Base-by-base conservation (phyloP, 2,797 vertebrate species). In the Aselliscus stoliczkanus region DNA sequence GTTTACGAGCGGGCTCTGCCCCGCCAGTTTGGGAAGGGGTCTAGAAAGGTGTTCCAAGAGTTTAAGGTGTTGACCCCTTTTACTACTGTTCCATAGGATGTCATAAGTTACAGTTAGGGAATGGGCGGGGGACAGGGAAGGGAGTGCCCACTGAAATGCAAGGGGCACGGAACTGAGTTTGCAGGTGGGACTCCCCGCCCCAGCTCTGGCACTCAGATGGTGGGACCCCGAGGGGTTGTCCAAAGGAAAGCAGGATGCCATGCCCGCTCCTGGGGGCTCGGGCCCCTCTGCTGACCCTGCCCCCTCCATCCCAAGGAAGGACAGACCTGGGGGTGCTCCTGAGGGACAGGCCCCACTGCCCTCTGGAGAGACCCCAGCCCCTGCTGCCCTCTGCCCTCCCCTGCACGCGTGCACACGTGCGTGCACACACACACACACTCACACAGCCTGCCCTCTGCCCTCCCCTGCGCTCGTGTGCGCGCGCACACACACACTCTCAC, bases 361-460 rank as follows among this genome's bases (percentile, higher is more conserved):
- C 58, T 20, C 11, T 0, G 39, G 39, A 85, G 82, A n/a, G 82
- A 60, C 82, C 72, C 37, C n/a, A 13, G 8, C 29, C 20, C 50
- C 25, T 4, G 18, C 39, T 31, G 47, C 70, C 31, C 5, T 8
- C 23, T 37, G 39, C 52, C n/a, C 73, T 37, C 4, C 2, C 39
- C 11, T 9, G 10, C 12, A 13, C 37, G 2, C 12, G 34, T n/a
- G 20, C 44, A 13, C 7, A 1, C 20, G 1, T 39, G 0, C 27
- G 0, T 34, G 13, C 2, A 7, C 56, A 9, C 34, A 17, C 13
- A 3, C 25, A 1, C 25, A 2, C 25, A 0, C 25, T 7, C 27
- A 14, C 21, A 42, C 42, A 42, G n/a, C n/a, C n/a, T n/a, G n/a
- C n/a, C n/a, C n/a, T n/a, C n/a, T n/a, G n/a, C n/a, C n/a, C n/a